Conservation (phyloP, 2,888 invertebrate species). For the Sinelater perroti region DNA sequence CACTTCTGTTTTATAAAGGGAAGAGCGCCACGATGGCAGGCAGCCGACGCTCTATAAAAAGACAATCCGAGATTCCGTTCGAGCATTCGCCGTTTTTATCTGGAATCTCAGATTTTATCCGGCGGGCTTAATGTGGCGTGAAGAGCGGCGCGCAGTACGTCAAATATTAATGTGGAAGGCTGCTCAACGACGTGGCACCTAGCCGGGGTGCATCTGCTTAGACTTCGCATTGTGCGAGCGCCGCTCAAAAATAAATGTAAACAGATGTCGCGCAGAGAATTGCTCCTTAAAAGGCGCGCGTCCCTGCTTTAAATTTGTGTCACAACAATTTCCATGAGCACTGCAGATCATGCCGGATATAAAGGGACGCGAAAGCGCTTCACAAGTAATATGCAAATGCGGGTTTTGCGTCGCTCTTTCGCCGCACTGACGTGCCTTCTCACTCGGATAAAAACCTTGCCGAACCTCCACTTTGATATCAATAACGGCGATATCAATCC, state of each 20-base stretch:
- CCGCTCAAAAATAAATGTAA: not conserved
- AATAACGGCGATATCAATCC: too few relatives aligned
- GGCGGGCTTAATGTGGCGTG: constrained; percentile 36
- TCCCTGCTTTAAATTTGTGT: too few relatives aligned
- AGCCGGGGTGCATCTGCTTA: constrained; percentile 36
- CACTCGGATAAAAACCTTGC: too few relatives aligned
- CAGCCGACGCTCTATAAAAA: constrained; percentile 34
- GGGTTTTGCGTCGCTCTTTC: too few relatives aligned
- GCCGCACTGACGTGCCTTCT: too few relatives aligned
- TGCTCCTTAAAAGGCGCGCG: not conserved
- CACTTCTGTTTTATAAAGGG: constrained; percentile 32
- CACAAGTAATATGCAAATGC: too few relatives aligned
- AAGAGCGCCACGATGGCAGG: constrained; percentile 29
- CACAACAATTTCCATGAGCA: too few relatives aligned
- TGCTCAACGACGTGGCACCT: constrained; percentile 30
- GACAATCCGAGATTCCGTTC: constrained; percentile 37
- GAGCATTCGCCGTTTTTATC: constrained; percentile 36
- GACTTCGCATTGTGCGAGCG: not conserved
- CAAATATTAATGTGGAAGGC: constrained; percentile 37
- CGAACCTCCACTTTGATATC: too few relatives aligned
- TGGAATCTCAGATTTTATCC: constrained; percentile 38
- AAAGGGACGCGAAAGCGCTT: too few relatives aligned
- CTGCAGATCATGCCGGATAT: too few relatives aligned
- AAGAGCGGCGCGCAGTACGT: constrained; percentile 36
- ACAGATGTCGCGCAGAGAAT: not conserved